Percentiles rank a stretch among this genome's conserved stretches.
These are phyloP conservation scores for Helogale parvula DNA, from an alignment of 2,113 vertebrate species.

Conservation along the genomic window DNA sequence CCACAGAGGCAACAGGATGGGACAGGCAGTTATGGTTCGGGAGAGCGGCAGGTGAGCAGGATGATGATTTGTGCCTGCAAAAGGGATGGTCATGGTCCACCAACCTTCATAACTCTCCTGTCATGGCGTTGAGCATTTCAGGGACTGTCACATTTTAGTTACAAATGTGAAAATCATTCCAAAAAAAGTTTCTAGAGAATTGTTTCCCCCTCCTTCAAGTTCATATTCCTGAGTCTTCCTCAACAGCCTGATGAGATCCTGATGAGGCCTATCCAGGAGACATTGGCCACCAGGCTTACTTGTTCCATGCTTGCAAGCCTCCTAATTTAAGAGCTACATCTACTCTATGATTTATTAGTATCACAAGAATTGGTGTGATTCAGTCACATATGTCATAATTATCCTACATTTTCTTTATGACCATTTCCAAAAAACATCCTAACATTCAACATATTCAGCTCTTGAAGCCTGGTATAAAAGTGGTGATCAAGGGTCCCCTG, in stretches of 20 bases:
- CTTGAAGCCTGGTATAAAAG: neutral
- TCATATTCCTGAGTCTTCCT: neutral
- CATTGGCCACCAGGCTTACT: neutral
- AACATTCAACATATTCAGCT: neutral
- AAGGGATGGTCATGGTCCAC: neutral
- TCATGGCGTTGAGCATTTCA: neutral
- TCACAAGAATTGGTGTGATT: neutral
- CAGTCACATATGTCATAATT: neutral
- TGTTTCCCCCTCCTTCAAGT: neutral
- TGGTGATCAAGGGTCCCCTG: neutral
- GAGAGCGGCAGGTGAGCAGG: neutral
- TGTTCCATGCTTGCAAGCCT: neutral
- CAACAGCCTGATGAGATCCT: neutral
- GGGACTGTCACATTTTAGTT: neutral
- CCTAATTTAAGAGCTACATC: neutral
- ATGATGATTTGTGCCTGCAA: fast-evolving
- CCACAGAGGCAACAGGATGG: neutral
- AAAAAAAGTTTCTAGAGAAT: neutral
- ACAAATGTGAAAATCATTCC: neutral
- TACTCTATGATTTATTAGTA: neutral
- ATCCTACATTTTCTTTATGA: neutral
- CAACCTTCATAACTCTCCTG: neutral
- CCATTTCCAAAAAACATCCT: neutral
- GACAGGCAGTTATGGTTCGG: neutral
- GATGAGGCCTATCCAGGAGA: neutral